A percentile compares a stretch with the other conserved stretches of the same genome.
Conservation (phyloP, 2,797 vertebrate species). For the Decapterus maruadsi region DNA sequence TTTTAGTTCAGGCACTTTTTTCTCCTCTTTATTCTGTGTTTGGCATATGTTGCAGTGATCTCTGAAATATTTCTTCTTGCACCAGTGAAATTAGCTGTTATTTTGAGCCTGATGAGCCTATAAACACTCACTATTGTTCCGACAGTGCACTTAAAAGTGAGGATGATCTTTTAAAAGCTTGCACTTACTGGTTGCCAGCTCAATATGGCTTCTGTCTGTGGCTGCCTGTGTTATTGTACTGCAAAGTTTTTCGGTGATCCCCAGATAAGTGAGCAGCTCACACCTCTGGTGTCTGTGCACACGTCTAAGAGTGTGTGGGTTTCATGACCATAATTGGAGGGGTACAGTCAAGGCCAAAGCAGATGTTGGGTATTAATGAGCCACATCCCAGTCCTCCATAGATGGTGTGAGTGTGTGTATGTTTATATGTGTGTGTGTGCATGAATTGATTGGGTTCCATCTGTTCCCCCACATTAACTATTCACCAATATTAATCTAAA, state of each 20-base stretch:
- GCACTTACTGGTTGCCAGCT: background rate
- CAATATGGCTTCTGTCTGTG: background rate
- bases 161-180: conserved; percentile 7
- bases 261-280: background rate
- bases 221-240: background rate
- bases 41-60: background rate
- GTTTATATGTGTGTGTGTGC: conserved; percentile 8
- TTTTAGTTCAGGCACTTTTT: background rate
- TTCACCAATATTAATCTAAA: conserved; percentile 55
- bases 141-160: conserved; percentile 1
- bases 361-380: conserved; percentile 80
- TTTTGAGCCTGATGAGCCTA: background rate
- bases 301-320: conserved; percentile 14
- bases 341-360: conserved; percentile 56
- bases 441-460: conserved; percentile 55
- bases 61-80: background rate
- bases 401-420: conserved; percentile 12
- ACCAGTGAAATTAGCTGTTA: too few relatives aligned
- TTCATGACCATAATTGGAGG: conserved; percentile 33
- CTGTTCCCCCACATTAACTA: conserved; percentile 64
- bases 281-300: background rate
- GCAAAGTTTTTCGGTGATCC: background rate
- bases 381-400: conserved; percentile 46
- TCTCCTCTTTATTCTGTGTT: background rate
- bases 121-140: conserved; percentile 1